Percentiles rank a stretch among this genome's conserved stretches.
These are phyloP conservation scores for Harlomillsia oculata DNA, from an alignment of 1,140 invertebrate species.

Conservation along the genomic window DNA sequence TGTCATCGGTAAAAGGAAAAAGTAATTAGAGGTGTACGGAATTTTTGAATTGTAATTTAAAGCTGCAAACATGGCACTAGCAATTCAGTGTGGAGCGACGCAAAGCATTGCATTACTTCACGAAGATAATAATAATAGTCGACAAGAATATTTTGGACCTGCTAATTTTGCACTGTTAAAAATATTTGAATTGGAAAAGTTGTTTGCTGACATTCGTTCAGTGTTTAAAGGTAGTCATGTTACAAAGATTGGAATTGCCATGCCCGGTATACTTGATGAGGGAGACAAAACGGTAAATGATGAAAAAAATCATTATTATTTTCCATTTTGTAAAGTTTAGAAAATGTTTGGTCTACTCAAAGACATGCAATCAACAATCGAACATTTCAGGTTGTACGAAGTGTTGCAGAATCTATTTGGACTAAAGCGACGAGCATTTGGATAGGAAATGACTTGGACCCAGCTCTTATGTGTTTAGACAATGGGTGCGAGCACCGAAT, in stretches of 20 bases:
- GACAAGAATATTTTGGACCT: constrained; percentile 6
- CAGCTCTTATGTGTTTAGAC: constrained; percentile 9
- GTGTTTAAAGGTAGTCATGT: background rate
- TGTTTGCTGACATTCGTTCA: constrained; percentile 1
- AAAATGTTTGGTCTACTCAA: too few relatives aligned
- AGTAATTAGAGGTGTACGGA: too few relatives aligned
- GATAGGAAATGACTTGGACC: constrained; percentile 16
- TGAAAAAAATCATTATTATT: background rate
- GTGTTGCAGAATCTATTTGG: background rate
- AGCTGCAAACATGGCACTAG: constrained; percentile 1
- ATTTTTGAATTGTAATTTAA: too few relatives aligned
- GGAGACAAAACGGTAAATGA: constrained; percentile 14
- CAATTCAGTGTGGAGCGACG: constrained; percentile 30
- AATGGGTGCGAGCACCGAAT: background rate
- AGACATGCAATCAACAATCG: too few relatives aligned
- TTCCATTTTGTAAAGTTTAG: background rate
- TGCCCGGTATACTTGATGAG: constrained; percentile 19
- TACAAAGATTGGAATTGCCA: constrained; percentile 14
- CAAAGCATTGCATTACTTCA: constrained; percentile 2
- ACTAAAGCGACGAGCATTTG: background rate
- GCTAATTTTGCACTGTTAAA: constrained; percentile 16
- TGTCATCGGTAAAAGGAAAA: too few relatives aligned
- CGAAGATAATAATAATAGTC: background rate
- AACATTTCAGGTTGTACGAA: too few relatives aligned
- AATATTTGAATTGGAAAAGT: background rate